These are phyloP conservation scores for Blastobasis adustella DNA, from an alignment of 2,888 invertebrate genomes.

Conservation along the genomic window DNA sequence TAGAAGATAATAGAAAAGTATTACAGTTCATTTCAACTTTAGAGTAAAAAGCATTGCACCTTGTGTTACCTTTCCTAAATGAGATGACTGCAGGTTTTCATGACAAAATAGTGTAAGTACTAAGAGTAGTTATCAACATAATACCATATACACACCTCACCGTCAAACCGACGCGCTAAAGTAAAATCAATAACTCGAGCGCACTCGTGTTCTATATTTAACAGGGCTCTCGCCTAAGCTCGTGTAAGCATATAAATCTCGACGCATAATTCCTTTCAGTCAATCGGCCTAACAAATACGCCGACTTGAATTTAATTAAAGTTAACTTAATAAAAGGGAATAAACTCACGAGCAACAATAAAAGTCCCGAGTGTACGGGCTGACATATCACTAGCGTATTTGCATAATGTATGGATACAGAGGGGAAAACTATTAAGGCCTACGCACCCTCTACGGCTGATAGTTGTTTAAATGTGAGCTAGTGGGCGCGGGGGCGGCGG, in stretches of 20 bases:
- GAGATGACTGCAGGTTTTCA: too few relatives aligned
- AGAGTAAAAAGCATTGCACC: too few relatives aligned
- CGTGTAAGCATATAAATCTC: conserved; percentile 62
- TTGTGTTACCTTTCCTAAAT: too few relatives aligned
- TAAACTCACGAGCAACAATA: conserved; percentile 69
- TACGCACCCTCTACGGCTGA: conserved; percentile 57
- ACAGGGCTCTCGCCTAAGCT: conserved; percentile 25
- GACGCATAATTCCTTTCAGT: conserved; percentile 59
- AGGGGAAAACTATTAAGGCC: conserved; percentile 70
- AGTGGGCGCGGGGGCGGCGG: conserved; percentile 37
- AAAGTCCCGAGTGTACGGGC: conserved; percentile 68
- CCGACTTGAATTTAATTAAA: conserved; percentile 71
- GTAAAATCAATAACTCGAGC: not conserved
- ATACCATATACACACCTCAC: too few relatives aligned
- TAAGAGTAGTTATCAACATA: too few relatives aligned
- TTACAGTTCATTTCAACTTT: too few relatives aligned
- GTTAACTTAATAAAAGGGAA: conserved; percentile 71
- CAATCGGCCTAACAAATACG: conserved; percentile 68
- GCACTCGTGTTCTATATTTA: not conserved
- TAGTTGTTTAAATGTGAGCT: conserved; percentile 66
- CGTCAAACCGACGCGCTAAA: too few relatives aligned
- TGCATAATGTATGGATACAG: conserved; percentile 70
- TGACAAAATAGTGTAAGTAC: too few relatives aligned
- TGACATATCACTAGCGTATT: conserved; percentile 72
- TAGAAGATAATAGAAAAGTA: too few relatives aligned